phyloP scores from a whole-genome alignment of 92 coral and sea anemone species.

The Bergia puertoricense region DNA sequence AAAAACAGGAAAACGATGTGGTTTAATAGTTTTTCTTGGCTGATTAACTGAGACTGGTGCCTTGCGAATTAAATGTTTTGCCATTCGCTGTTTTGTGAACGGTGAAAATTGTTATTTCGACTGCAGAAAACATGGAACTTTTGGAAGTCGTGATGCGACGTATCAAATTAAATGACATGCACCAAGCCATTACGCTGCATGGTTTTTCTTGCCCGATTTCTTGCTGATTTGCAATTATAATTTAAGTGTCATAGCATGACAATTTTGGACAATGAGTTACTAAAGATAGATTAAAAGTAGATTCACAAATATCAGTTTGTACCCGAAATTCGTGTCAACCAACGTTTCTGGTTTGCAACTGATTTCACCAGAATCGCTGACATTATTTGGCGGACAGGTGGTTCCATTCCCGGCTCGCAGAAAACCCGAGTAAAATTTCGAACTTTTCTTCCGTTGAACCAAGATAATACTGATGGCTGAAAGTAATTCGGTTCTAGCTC shows the following conservation, averaged over 20 bases:
- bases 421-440: no score
- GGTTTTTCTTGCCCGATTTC: no score
- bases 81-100: not conserved
- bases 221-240: not conserved
- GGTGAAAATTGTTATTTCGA: not conserved
- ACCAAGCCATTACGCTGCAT: not conserved
- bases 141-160: no score
- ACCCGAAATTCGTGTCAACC: not conserved
- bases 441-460: no score
- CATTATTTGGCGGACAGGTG: no score
- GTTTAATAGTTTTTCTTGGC: no score
- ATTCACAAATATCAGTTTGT: no score
- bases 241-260: not conserved
- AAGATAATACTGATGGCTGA: no score
- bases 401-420: no score
- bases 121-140: no score
- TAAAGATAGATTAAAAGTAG: not conserved
- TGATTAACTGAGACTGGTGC: not conserved
- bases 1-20: not conserved
- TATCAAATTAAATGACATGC: not conserved
- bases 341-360: not conserved
- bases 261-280: not conserved
- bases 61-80: not conserved
- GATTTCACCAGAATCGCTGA: not conserved
- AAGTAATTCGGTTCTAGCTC: no score